Evolutionary conservation across 37 sponge, comb jelly and placozoan genomes (phyloP).

Genomic region (Mnemiopsis leidyi): DNA sequence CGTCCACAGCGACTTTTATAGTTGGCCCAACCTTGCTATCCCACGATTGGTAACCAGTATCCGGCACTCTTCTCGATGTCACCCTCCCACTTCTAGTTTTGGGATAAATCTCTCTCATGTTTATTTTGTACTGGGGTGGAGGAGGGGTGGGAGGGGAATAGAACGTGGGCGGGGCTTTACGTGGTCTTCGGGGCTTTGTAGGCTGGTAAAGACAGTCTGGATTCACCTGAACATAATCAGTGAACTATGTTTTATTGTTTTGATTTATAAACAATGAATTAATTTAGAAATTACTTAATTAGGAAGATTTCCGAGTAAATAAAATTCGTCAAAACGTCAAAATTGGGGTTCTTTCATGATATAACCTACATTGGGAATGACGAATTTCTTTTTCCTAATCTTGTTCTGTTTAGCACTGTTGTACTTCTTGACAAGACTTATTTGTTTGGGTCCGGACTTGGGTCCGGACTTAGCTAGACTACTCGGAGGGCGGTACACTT

Average conservation of each 20-base stretch:
- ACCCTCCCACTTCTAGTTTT: neutral
- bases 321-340: too few species aligned
- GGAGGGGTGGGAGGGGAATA: neutral
- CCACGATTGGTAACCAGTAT: neutral
- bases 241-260: too few species aligned
- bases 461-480: constrained; percentile 2
- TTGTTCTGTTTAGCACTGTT: constrained; percentile 23
- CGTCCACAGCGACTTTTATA: constrained; percentile 56
- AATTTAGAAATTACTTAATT: too few species aligned
- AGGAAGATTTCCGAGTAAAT: too few species aligned
- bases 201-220: constrained; percentile 58
- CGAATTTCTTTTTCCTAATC: constrained; percentile 12
- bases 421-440: constrained; percentile 17
- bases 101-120: neutral
- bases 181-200: constrained; percentile 4
- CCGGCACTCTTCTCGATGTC: neutral
- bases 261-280: too few species aligned
- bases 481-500: neutral
- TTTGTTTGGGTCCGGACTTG: neutral
- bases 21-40: neutral
- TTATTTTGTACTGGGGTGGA: neutral
- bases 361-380: constrained; percentile 42
- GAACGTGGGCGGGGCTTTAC: neutral
- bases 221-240: constrained; percentile 2
- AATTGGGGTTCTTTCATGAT: too few species aligned